Base-by-base conservation (phyloP, 1,140 invertebrate species). In the Hycleus cichorii region DNA sequence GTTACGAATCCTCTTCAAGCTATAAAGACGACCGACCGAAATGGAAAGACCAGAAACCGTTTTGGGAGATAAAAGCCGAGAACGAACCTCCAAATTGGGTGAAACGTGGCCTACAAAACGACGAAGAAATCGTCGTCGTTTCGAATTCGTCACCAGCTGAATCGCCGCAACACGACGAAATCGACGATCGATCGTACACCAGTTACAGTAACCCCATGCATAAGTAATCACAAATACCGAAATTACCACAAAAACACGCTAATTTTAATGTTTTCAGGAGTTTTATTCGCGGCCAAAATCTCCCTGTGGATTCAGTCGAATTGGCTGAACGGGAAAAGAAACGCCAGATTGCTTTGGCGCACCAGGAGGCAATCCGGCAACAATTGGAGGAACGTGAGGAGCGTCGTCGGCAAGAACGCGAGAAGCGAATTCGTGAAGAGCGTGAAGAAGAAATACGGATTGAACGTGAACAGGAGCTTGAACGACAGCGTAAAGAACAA, bases 321-420 rank as follows among this genome's bases (percentile, higher is more conserved):
- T 73, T 85, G 58, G 82, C 83, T 9, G 83, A 88, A 72, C 74
- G 84, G 49, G 86, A 89, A 73, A 75, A 75, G 52, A 83, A 80
- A 69, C 74, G 86, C 42, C 80, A 85, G 54, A 83, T 86, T 71
- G 87, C 86, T 9, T 64, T 87, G 59, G 84, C 87, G 67, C 76
- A 87, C 51, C 87, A 89, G 69, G 82, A 80, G 42, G 85, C 84
- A 8, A 87, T 90, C 59, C 78, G 85, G 58, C 79, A 80, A 68
- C 87, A 90, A 66, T 73, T 89, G 39, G 84, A 87, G 70, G 86
- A 88, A 67, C 78, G 81, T 48, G 84, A 88, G 64, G 78, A 77
- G 63, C 75, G 76, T 39, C 77, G 80, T 7, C 80, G 79, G 66
- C 83, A 86, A 67, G 87, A 88, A 68, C 79, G 76, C 43, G 81